Evolutionary conservation across 2,888 invertebrate species (phyloP).

Genomic region (Lydus trimaculatus): DNA sequence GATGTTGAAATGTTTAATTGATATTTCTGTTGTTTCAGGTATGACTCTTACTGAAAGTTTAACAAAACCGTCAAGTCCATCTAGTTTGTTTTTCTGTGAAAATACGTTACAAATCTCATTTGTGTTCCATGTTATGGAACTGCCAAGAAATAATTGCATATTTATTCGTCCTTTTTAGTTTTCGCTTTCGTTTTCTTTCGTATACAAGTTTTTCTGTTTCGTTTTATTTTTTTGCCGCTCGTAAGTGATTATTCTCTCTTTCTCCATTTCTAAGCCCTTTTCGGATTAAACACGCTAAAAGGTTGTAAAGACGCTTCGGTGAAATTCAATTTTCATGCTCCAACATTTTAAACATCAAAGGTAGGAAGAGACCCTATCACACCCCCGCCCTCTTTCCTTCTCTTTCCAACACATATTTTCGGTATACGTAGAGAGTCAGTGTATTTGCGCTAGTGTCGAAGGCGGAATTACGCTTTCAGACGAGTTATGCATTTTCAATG

Average conservation of each 20-base stretch:
- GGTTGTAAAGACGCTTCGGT: constrained; percentile 52
- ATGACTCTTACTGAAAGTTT: not conserved
- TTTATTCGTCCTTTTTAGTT: constrained; percentile 35
- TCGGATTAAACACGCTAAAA: constrained; percentile 54
- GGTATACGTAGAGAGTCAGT: constrained; percentile 17
- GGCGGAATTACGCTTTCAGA: constrained; percentile 48
- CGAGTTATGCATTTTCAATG: constrained; percentile 50
- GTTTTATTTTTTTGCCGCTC: not conserved
- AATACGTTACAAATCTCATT: constrained; percentile 14
- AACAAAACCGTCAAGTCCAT: constrained; percentile 2
- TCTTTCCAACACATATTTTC: constrained; percentile 32
- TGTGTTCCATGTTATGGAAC: constrained; percentile 12
- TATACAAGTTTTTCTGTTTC: not conserved
- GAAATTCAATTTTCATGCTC: constrained; percentile 55
- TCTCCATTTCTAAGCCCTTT: constrained; percentile 50
- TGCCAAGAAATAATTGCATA: constrained; percentile 47
- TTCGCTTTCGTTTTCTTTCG: not conserved
- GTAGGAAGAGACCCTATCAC: constrained; percentile 50
- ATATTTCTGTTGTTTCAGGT: constrained; percentile 5
- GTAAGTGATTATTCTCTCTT: constrained; percentile 1
- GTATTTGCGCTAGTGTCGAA: constrained; percentile 34
- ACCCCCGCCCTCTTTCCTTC: constrained; percentile 32
- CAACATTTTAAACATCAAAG: constrained; percentile 53
- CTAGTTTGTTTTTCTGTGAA: not conserved
- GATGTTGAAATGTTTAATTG: not conserved